phyloP scores from a whole-genome alignment of 2,888 invertebrate species.

The Xylophagus ater region DNA sequence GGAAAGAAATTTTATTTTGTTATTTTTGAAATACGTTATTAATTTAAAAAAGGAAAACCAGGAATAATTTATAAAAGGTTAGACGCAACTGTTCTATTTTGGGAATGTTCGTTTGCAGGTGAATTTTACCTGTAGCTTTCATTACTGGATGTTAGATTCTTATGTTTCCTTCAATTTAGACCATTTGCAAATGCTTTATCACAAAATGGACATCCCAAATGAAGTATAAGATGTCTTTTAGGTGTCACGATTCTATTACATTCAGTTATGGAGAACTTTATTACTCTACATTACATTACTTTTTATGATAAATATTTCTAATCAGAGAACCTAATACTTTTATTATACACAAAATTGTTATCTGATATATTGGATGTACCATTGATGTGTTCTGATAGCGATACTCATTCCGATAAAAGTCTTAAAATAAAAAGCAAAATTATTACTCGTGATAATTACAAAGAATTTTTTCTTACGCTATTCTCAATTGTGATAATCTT shows the following conservation, averaged over 20 bases:
- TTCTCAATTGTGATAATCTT: no score
- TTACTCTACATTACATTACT: no score
- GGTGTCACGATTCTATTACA: constrained; percentile 16
- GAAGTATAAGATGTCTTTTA: constrained; percentile 3
- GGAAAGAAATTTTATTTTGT: no score
- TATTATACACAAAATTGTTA: no score
- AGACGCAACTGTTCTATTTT: constrained; percentile 36
- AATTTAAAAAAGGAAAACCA: no score
- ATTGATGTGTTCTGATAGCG: no score
- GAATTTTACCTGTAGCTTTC: constrained; percentile 30
- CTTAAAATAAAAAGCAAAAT: constrained; percentile 14
- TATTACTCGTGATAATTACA: constrained; percentile 21
- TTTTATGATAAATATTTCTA: no score
- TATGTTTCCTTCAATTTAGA: constrained; percentile 7
- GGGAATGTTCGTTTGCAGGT: constrained; percentile 28
- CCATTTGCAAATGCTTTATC: constrained; percentile 7
- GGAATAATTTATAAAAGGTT: no score
- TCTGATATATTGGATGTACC: neutral
- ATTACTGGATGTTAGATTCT: constrained; percentile 16
- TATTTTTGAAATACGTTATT: no score
- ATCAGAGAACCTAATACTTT: no score
- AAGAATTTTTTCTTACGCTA: neutral
- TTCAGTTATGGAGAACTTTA: constrained; percentile 7
- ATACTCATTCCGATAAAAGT: no score
- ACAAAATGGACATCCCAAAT: constrained; percentile 6